These are phyloP conservation scores for Charadrius vociferus DNA, from an alignment of 2,113 vertebrate genomes.

Conservation along the genomic window DNA sequence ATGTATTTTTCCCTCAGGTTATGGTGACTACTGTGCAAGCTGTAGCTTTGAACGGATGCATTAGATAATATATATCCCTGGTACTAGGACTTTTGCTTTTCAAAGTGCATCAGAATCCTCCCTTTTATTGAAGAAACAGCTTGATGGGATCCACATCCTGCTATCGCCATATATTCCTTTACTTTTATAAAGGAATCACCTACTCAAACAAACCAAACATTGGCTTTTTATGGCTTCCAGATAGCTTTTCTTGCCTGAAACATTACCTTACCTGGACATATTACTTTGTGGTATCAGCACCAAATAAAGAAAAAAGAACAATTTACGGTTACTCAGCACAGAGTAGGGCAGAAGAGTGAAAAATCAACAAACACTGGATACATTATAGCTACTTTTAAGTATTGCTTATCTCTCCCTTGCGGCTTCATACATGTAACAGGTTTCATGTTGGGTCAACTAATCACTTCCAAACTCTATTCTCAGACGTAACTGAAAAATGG, in stretches of 20 bases:
- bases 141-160: background rate
- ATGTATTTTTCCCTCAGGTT: background rate
- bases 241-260: background rate
- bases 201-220: background rate
- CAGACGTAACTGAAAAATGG: accelerated
- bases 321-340: background rate
- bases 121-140: background rate
- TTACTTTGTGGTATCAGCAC: background rate
- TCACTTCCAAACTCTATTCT: background rate
- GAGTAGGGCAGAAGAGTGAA: background rate
- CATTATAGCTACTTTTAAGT: background rate
- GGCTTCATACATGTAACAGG: background rate
- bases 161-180: background rate
- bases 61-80: background rate
- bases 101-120: background rate
- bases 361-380: background rate
- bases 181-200: background rate
- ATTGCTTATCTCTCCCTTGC: background rate
- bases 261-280: background rate
- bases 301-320: background rate
- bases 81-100: background rate
- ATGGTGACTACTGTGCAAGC: background rate
- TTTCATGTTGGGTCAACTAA: background rate
- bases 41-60: background rate
- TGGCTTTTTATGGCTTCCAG: background rate